phyloP scores from a whole-genome alignment of 2,113 vertebrate species.

The Tringa solitaria region DNA sequence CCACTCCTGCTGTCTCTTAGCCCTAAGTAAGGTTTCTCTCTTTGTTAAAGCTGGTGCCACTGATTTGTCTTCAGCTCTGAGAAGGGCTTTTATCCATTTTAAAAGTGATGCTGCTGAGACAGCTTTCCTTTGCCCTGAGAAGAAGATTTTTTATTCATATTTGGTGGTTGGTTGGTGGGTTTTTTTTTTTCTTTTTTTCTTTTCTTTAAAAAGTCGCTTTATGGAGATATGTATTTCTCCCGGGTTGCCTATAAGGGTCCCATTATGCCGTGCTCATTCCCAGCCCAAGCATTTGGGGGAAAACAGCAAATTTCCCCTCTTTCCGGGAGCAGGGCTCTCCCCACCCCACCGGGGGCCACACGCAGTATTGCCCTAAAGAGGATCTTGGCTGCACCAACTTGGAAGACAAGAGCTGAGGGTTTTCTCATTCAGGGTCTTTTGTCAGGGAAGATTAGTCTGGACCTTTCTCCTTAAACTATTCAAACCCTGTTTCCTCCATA shows the following conservation, averaged over 20 bases:
- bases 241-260: neutral
- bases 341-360: accelerated
- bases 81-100: slow-evolving; percentile 60
- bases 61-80: slow-evolving; percentile 58
- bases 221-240: neutral
- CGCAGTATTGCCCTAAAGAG: neutral
- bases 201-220: neutral
- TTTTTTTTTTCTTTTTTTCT: neutral
- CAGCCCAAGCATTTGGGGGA: neutral
- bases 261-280: accelerated
- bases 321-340: accelerated
- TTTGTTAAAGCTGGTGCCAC: slow-evolving; percentile 61
- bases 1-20: slow-evolving; percentile 71
- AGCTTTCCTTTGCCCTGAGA: slow-evolving; percentile 11
- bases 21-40: slow-evolving; percentile 70
- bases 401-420: neutral
- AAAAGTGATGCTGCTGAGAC: slow-evolving; percentile 37
- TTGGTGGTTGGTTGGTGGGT: neutral
- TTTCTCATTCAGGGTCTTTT: neutral
- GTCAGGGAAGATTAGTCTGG: neutral
- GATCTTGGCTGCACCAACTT: neutral
- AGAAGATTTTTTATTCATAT: slow-evolving; percentile 27
- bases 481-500: neutral
- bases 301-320: neutral
- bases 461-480: neutral